These are phyloP conservation scores for Platysteira castanea DNA, from an alignment of 2,113 vertebrate species.

Conservation along the genomic window DNA sequence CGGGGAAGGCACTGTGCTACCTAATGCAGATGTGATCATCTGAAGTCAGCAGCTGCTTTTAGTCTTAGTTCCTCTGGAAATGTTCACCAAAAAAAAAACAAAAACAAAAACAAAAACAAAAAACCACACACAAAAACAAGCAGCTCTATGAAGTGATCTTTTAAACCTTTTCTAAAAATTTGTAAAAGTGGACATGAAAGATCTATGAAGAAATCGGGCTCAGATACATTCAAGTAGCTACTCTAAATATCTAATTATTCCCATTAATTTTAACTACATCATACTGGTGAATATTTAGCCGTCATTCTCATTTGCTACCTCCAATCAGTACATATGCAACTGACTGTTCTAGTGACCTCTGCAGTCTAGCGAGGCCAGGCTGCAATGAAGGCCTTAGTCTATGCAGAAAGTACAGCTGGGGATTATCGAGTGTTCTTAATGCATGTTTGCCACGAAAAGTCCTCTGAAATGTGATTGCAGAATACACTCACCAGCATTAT, in stretches of 20 bases:
- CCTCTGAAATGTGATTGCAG: background rate
- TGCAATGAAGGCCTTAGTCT: background rate
- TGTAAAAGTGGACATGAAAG: background rate
- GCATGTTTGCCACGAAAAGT: background rate
- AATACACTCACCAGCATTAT: no score
- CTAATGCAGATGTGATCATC: accelerated
- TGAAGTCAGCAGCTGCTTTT: background rate
- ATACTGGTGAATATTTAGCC: background rate
- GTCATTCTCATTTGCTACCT: background rate
- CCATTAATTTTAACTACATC: background rate
- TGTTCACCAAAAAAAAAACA: background rate
- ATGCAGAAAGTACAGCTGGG: background rate
- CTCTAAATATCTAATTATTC: background rate
- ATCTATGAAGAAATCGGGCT: background rate
- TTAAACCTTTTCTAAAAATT: background rate
- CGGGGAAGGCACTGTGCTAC: background rate
- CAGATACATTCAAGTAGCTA: background rate
- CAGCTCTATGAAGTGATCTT: background rate
- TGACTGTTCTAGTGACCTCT: background rate
- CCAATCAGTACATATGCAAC: background rate
- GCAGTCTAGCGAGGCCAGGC: background rate
- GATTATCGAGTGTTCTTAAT: background rate
- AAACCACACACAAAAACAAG: no score
- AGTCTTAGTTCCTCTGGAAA: background rate
- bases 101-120: no score